phyloP scores from a whole-genome alignment of 2,888 invertebrate genomes.

The Patella pellucida region DNA sequence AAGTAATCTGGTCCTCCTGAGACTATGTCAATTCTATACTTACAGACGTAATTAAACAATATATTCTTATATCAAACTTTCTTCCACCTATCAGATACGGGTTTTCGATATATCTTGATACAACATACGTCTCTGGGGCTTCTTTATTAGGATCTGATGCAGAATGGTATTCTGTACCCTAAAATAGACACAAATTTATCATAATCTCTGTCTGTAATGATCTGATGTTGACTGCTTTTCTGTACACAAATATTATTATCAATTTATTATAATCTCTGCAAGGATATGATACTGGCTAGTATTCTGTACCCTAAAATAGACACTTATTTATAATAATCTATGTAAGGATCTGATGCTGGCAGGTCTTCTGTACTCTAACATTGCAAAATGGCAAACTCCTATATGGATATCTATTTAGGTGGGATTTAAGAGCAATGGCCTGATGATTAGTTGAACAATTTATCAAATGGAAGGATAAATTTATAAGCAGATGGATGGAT shows the following conservation, averaged over 20 bases:
- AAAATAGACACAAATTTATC: too few species aligned
- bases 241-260: constrained; percentile 43
- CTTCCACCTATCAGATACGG: constrained; percentile 77
- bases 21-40: constrained; percentile 38
- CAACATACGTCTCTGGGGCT: constrained; percentile 73
- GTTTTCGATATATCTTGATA: constrained; percentile 76
- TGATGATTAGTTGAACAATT: not conserved
- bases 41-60: constrained; percentile 76
- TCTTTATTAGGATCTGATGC: constrained; percentile 61
- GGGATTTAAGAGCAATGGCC: not conserved
- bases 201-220: constrained; percentile 54
- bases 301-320: too few species aligned
- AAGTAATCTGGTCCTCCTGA: too few species aligned
- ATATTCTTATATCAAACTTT: constrained; percentile 78
- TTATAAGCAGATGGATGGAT: not conserved
- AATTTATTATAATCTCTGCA: too few species aligned
- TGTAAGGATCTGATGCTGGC: too few species aligned
- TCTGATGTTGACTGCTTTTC: constrained; percentile 65
- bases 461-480: not conserved
- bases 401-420: too few species aligned
- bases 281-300: too few species aligned
- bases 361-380: too few species aligned
- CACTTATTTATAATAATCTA: too few species aligned
- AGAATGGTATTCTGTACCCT: constrained; percentile 66
- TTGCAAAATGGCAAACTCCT: too few species aligned